Conservation (phyloP, 2,113 vertebrate genomes). For the Hippocampus mohnikei region DNA sequence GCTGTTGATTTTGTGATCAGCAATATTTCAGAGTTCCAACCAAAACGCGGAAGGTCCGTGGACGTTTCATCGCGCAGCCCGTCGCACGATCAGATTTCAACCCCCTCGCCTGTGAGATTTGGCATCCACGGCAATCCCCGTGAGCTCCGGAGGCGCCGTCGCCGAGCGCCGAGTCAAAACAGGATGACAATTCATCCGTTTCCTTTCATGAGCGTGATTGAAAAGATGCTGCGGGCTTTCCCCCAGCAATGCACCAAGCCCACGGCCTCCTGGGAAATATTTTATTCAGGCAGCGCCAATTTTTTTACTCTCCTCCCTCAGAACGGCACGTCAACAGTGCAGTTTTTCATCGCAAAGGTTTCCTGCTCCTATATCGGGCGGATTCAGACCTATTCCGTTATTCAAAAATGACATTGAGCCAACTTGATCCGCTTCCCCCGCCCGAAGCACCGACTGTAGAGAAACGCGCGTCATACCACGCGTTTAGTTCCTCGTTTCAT, state of each 20-base stretch:
- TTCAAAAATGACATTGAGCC: neutral
- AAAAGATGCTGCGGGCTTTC: conserved; percentile 64
- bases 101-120: conserved; percentile 3
- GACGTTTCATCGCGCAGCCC: neutral
- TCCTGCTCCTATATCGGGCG: conserved; percentile 43
- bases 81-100: conserved; percentile 13
- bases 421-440: neutral
- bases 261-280: conserved; percentile 62
- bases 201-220: conserved; percentile 51
- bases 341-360: conserved; percentile 40
- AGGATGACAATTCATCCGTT: conserved; percentile 55
- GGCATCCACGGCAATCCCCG: conserved; percentile 12
- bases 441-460: neutral
- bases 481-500: neutral
- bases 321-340: conserved; percentile 26
- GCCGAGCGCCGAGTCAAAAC: conserved; percentile 25
- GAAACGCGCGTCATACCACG: neutral
- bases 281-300: conserved; percentile 63
- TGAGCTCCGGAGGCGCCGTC: conserved; percentile 28
- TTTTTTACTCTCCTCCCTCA: conserved; percentile 40
- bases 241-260: conserved; percentile 51
- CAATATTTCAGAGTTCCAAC: conserved; percentile 16
- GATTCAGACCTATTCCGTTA: neutral
- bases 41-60: neutral
- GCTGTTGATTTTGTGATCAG: conserved; percentile 8